These are phyloP conservation scores for Ichneumoninae sp. DNA, from an alignment of 2,888 invertebrate genomes.

Conservation along the genomic window DNA sequence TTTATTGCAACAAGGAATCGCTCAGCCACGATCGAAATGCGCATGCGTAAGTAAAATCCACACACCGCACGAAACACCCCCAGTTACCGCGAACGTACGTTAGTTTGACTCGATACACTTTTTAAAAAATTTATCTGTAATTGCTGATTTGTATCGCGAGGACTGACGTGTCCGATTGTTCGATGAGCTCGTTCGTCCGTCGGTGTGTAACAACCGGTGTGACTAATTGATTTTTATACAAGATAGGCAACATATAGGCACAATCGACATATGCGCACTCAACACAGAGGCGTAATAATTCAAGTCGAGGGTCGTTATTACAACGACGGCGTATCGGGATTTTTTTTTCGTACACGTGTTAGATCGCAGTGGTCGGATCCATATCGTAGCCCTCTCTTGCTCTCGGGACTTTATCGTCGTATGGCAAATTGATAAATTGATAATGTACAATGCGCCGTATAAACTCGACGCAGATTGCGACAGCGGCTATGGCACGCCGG, in stretches of 20 bases:
- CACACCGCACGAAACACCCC: neutral
- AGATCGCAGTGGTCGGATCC: neutral
- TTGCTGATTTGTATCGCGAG: neutral
- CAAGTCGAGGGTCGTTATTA: neutral
- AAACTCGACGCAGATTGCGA: neutral
- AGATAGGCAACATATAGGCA: neutral
- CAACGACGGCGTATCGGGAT: neutral
- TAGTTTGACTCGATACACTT: neutral
- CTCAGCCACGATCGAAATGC: conserved; percentile 23
- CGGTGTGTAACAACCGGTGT: conserved; percentile 1
- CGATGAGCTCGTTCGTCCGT: neutral
- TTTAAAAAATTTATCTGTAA: neutral
- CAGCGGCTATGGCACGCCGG: neutral
- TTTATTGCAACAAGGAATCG: conserved; percentile 8
- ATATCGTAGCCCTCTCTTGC: conserved; percentile 1
- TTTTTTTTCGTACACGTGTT: neutral
- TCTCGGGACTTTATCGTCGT: conserved; percentile 2
- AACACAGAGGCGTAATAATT: neutral
- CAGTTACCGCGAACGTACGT: neutral
- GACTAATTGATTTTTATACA: conserved; percentile 18
- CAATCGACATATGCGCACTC: neutral
- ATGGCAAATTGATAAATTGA: conserved; percentile 56
- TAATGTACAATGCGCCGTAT: conserved; percentile 45
- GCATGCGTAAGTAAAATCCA: conserved; percentile 20
- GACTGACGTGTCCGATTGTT: neutral